Conservation (phyloP, 2,888 invertebrate species). For the Conops quadrifasciatus region DNA sequence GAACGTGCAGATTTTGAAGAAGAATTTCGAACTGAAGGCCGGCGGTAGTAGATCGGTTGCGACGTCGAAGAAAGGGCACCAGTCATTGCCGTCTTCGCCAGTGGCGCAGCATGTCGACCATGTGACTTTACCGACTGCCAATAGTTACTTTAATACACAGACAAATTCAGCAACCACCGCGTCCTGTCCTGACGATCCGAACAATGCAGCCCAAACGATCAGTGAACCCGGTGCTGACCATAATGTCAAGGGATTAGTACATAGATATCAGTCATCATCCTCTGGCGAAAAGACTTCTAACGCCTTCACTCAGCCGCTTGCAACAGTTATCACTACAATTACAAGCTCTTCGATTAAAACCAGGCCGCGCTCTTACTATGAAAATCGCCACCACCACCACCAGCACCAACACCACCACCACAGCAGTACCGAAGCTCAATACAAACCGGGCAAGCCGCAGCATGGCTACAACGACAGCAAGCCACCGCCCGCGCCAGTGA, state of each 20-base stretch:
- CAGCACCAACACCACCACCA: slow-evolving; percentile 34
- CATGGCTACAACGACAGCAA: slow-evolving; percentile 60
- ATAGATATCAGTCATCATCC: slow-evolving; percentile 72
- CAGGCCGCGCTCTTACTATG: slow-evolving; percentile 61
- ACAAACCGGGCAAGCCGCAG: slow-evolving; percentile 50
- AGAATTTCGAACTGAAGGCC: slow-evolving; percentile 85
- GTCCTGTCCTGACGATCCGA: slow-evolving; percentile 10
- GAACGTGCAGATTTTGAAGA: slow-evolving; percentile 85
- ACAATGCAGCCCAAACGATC: slow-evolving; percentile 30
- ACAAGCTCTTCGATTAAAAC: slow-evolving; percentile 31
- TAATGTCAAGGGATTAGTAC: slow-evolving; percentile 79
- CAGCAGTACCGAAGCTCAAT: slow-evolving; percentile 34
- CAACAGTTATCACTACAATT: slow-evolving; percentile 12
- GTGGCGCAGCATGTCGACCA: slow-evolving; percentile 67
- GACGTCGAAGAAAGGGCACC: slow-evolving; percentile 31
- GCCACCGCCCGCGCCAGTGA: slow-evolving; percentile 66
- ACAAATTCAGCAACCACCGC: slow-evolving; percentile 27
- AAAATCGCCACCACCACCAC: slow-evolving; percentile 48
- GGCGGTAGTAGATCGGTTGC: slow-evolving; percentile 39
- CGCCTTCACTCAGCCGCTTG: slow-evolving; percentile 37
- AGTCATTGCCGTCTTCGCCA: slow-evolving; percentile 72
- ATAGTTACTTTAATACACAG: slow-evolving; percentile 36
- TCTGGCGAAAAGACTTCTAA: slow-evolving; percentile 42
- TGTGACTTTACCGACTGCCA: slow-evolving; percentile 39
- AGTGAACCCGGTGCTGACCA: slow-evolving; percentile 62